These are phyloP conservation scores for Sylvietta virens DNA, from an alignment of 2,113 vertebrate genomes.

Conservation along the genomic window DNA sequence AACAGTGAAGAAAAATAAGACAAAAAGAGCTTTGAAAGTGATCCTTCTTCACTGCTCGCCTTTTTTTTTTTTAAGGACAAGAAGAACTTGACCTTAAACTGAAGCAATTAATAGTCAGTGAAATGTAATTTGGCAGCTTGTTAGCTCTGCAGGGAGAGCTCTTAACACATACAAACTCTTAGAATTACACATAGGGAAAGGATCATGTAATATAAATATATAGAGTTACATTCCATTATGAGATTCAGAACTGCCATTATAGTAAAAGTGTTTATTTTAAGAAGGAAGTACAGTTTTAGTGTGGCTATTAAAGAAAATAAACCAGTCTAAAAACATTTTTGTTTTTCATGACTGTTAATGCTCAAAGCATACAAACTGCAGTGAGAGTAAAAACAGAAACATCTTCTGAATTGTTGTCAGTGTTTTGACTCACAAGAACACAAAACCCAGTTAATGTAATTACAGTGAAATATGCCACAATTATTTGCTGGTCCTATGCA, in stretches of 20 bases:
- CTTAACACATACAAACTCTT: constrained; percentile 35
- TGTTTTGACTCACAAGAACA: constrained; percentile 17
- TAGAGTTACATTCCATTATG: constrained; percentile 44
- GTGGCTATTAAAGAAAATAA: constrained; percentile 31
- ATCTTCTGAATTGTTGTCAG: background rate
- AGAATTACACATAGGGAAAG: constrained; percentile 9
- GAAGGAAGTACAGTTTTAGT: constrained; percentile 26
- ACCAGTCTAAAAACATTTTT: constrained; percentile 27
- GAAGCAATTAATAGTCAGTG: constrained; percentile 31
- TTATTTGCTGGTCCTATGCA: background rate
- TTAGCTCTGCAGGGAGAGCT: constrained; percentile 69
- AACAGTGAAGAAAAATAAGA: background rate
- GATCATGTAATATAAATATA: constrained; percentile 51
- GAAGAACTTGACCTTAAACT: background rate
- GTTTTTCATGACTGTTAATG: constrained; percentile 28
- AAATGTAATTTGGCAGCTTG: constrained; percentile 64
- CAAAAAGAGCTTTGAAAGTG: background rate
- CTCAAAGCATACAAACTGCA: constrained; percentile 8
- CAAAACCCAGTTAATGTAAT: background rate
- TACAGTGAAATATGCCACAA: background rate
- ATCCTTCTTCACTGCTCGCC: background rate
- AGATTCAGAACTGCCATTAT: constrained; percentile 37
- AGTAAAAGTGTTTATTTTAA: constrained; percentile 49
- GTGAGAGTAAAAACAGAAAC: background rate
- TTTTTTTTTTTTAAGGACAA: background rate